Percentiles rank a stretch among this genome's conserved stretches.
Conservation (phyloP, 2,888 invertebrate species). For the Sylvicola fuscatus region DNA sequence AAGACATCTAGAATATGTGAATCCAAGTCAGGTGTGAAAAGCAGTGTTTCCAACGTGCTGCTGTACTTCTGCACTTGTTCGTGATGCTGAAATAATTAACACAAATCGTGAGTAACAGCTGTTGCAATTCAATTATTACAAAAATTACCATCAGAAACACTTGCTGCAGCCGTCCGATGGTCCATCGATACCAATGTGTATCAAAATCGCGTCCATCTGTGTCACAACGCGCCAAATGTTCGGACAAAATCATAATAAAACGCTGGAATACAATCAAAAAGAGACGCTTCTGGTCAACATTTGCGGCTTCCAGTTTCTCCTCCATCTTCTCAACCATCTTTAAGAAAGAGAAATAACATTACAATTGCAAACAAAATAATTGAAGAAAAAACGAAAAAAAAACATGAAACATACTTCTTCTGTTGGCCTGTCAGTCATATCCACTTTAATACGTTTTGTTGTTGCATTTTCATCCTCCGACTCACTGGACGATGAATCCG, state of each 20-base stretch:
- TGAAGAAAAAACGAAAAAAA: conserved; percentile 2
- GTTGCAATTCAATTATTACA: not conserved
- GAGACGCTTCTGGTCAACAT: conserved; percentile 90
- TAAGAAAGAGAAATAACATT: conserved; percentile 6
- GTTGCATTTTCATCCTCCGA: conserved; percentile 50
- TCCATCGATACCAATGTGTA: conserved; percentile 93
- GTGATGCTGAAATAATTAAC: conserved; percentile 50
- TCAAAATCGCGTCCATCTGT: conserved; percentile 83
- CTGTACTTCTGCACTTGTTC: conserved; percentile 96
- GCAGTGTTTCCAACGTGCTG: conserved; percentile 78
- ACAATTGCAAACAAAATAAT: not conserved
- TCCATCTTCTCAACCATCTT: conserved; percentile 92
- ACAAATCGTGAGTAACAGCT: not conserved
- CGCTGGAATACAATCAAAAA: conserved; percentile 95
- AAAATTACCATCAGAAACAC: conserved; percentile 66
- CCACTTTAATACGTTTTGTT: conserved; percentile 28
- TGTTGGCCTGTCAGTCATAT: conserved; percentile 33
- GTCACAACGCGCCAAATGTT: conserved; percentile 85
- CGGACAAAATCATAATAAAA: conserved; percentile 94
- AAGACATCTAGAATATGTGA: conserved; percentile 91
- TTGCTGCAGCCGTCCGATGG: conserved; percentile 82
- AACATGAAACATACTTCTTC: conserved; percentile 29
- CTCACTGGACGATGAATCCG: conserved; percentile 62
- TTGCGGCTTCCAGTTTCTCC: conserved; percentile 81
- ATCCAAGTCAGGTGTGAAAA: conserved; percentile 93